Evolutionary conservation across 2,888 invertebrate species (phyloP).

Genomic region (Ligdia adustata): DNA sequence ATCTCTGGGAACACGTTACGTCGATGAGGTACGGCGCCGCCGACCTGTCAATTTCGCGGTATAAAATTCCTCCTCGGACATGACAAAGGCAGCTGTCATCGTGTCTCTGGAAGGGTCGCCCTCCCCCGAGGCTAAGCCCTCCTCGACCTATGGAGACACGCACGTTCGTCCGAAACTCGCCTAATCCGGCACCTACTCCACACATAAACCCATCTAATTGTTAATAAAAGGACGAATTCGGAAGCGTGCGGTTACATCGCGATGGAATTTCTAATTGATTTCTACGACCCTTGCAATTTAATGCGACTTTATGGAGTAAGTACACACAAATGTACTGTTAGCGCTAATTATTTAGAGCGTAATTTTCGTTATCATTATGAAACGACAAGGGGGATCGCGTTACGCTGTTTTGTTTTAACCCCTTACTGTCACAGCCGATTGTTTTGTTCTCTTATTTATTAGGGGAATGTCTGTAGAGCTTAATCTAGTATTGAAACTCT

Average conservation of each 20-base stretch:
- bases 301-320: slow-evolving; percentile 67
- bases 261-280: slow-evolving; percentile 74
- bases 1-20: slow-evolving; percentile 60
- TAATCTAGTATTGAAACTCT: too few species aligned
- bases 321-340: slow-evolving; percentile 70
- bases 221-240: slow-evolving; percentile 79
- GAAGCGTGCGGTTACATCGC: slow-evolving; percentile 78
- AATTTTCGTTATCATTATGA: slow-evolving; percentile 55
- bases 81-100: slow-evolving; percentile 81
- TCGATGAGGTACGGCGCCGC: slow-evolving; percentile 68
- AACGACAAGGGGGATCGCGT: slow-evolving; percentile 42
- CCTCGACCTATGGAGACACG: slow-evolving; percentile 69
- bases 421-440: slow-evolving; percentile 25
- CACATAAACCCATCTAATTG: slow-evolving; percentile 83
- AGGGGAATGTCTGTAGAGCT: background rate
- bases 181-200: slow-evolving; percentile 78
- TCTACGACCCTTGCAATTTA: slow-evolving; percentile 74
- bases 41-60: slow-evolving; percentile 77
- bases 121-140: slow-evolving; percentile 78
- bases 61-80: slow-evolving; percentile 74
- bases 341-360: slow-evolving; percentile 66
- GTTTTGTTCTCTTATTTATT: slow-evolving; percentile 26
- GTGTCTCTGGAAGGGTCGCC: slow-evolving; percentile 72
- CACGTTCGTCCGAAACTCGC: slow-evolving; percentile 68
- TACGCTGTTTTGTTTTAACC: slow-evolving; percentile 46